Conservation (phyloP, 1,140 invertebrate genomes). For the Drosophila obscura region DNA sequence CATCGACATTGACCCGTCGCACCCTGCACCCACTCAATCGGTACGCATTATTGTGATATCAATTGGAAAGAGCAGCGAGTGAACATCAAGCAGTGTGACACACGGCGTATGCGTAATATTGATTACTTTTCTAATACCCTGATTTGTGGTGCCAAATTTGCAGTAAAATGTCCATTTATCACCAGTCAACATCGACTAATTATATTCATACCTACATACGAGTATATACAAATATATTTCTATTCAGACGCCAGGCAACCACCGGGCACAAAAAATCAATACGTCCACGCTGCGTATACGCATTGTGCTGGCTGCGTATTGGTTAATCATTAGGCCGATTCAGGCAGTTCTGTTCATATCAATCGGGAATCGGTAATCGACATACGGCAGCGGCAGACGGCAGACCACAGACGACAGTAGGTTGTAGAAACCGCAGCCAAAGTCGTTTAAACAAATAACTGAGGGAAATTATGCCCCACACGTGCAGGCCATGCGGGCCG, state of each 20-base stretch:
- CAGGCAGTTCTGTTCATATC: constrained; percentile 27
- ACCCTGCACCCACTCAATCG: constrained; percentile 39
- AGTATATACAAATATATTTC: constrained; percentile 42
- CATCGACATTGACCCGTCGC: constrained; percentile 34
- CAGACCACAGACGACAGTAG: background rate
- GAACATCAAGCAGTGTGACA: constrained; percentile 13
- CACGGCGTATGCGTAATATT: constrained; percentile 12
- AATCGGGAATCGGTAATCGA: constrained; percentile 13
- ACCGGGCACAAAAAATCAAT: constrained; percentile 49
- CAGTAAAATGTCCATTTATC: constrained; percentile 50
- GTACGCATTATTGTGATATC: constrained; percentile 43
- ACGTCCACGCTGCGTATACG: constrained; percentile 52
- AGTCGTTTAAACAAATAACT: constrained; percentile 80
- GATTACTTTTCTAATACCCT: constrained; percentile 34
- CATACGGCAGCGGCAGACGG: background rate
- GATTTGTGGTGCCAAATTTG: constrained; percentile 43
- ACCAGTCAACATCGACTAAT: constrained; percentile 52
- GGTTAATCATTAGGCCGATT: constrained; percentile 72
- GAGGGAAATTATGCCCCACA: constrained; percentile 77
- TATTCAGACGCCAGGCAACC: constrained; percentile 23
- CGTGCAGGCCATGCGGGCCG: constrained; percentile 73
- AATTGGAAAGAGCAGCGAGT: constrained; percentile 34
- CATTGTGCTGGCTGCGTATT: constrained; percentile 54
- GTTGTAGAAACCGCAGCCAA: constrained; percentile 41
- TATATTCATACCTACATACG: constrained; percentile 49